phyloP scores from a whole-genome alignment of 2,113 vertebrate genomes.

The Chaetura pelagica region DNA sequence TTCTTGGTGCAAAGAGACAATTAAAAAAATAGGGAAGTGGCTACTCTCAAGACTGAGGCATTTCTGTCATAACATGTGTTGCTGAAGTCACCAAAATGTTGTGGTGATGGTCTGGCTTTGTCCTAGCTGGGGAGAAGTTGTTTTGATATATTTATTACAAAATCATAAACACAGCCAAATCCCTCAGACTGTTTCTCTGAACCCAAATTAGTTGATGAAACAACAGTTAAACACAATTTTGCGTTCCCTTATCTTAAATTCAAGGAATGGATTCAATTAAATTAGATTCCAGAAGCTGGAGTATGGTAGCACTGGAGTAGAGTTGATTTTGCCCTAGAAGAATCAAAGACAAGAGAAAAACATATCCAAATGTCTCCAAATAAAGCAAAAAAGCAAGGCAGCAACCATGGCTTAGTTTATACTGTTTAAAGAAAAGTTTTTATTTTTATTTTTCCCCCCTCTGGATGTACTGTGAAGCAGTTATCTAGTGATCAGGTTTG shows the following conservation, averaged over 20 bases:
- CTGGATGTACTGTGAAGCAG: not conserved
- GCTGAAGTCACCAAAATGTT: constrained; percentile 44
- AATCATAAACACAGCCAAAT: not conserved
- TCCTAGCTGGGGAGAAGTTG: not conserved
- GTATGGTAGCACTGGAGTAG: not conserved
- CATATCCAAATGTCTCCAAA: not conserved
- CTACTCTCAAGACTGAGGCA: constrained; percentile 14
- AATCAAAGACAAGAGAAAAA: not conserved
- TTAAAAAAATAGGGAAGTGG: constrained; percentile 44
- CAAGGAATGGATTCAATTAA: not conserved
- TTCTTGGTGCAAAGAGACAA: constrained; percentile 33
- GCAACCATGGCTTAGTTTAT: not conserved
- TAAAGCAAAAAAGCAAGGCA: not conserved
- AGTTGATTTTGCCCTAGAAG: not conserved
- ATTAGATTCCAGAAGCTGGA: not conserved
- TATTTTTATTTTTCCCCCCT: not conserved
- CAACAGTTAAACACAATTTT: not conserved
- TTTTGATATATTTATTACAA: constrained; percentile 37
- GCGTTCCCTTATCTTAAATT: not conserved
- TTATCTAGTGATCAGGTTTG: not conserved
- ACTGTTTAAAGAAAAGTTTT: not conserved
- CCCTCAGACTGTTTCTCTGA: not conserved
- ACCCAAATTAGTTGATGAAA: not conserved
- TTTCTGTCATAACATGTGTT: constrained; percentile 33
- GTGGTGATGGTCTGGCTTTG: not conserved